Evolutionary conservation across 2,113 vertebrate species (phyloP).

Genomic region (Acinonyx jubatus): DNA sequence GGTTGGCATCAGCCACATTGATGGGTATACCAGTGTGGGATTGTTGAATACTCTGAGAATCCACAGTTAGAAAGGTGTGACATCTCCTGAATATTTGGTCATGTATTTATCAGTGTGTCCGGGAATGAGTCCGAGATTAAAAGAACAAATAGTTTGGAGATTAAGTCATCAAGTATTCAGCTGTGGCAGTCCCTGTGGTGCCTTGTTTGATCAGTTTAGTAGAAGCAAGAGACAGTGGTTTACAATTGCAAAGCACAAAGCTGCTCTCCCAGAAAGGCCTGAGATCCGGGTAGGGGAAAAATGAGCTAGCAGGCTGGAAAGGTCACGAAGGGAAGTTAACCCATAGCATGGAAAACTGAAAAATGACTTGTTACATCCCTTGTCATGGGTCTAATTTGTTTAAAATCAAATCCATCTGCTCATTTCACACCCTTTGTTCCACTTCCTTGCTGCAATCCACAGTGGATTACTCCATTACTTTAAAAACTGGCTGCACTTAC

Average conservation of each 20-base stretch:
- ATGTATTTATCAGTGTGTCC: constrained; percentile 14
- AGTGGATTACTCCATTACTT: constrained; percentile 82
- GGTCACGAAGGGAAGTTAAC: constrained; percentile 77
- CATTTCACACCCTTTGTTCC: constrained; percentile 84
- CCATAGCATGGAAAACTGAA: constrained; percentile 75
- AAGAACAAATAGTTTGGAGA: constrained; percentile 57
- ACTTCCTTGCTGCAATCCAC: constrained; percentile 81
- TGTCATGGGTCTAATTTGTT: constrained; percentile 83
- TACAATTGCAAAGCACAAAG: constrained; percentile 60
- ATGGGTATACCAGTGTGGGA: not conserved
- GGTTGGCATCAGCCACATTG: not conserved
- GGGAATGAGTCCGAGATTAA: constrained; percentile 51
- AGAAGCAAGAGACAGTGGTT: constrained; percentile 60
- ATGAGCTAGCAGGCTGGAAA: constrained; percentile 69
- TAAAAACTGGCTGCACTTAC: constrained; percentile 83
- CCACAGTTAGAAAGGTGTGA: not conserved
- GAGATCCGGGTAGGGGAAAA: constrained; percentile 64
- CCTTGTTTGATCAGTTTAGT: constrained; percentile 33
- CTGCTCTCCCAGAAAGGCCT: constrained; percentile 53
- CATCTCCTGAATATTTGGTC: constrained; percentile 1
- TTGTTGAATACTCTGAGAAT: not conserved
- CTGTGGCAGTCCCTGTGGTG: constrained; percentile 43
- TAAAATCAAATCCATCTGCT: constrained; percentile 86
- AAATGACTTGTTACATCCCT: constrained; percentile 81
- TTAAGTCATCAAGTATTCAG: constrained; percentile 63